Percentiles rank a stretch among this genome's conserved stretches.
Conservation (phyloP, 1,140 invertebrate species). For the Drosophila ananassae region DNA sequence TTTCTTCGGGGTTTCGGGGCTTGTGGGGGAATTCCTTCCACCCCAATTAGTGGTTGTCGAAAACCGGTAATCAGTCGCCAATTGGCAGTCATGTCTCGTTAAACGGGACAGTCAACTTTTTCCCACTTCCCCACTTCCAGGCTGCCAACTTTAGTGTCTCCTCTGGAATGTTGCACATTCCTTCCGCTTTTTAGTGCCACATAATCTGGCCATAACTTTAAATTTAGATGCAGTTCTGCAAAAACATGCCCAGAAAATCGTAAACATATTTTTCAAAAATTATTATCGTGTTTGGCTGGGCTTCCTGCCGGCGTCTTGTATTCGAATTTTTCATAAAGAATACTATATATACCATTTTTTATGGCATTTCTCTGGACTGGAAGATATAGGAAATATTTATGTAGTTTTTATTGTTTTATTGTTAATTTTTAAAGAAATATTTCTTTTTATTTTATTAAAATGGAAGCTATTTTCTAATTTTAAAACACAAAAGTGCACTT, state of each 20-base stretch:
- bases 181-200: background rate
- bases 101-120: background rate
- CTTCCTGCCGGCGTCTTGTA: background rate
- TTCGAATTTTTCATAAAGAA: background rate
- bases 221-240: background rate
- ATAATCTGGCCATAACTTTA: conserved; percentile 2
- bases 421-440: no score
- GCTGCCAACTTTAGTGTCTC: background rate
- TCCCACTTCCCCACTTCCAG: background rate
- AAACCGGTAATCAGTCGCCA: background rate
- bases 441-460: no score
- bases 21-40: background rate
- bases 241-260: background rate
- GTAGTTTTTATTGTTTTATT: no score
- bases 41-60: background rate
- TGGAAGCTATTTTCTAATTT: no score
- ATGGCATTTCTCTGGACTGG: no score
- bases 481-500: no score
- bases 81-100: background rate
- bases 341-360: background rate
- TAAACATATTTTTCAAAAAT: background rate
- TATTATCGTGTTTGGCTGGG: background rate
- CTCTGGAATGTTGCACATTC: conserved; percentile 1
- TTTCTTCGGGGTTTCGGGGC: background rate
- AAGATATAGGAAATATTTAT: no score